Percentiles rank a stretch among this genome's conserved stretches.
Evolutionary conservation across 2,797 vertebrate species (phyloP).

Genomic region (Nothura maculosa): DNA sequence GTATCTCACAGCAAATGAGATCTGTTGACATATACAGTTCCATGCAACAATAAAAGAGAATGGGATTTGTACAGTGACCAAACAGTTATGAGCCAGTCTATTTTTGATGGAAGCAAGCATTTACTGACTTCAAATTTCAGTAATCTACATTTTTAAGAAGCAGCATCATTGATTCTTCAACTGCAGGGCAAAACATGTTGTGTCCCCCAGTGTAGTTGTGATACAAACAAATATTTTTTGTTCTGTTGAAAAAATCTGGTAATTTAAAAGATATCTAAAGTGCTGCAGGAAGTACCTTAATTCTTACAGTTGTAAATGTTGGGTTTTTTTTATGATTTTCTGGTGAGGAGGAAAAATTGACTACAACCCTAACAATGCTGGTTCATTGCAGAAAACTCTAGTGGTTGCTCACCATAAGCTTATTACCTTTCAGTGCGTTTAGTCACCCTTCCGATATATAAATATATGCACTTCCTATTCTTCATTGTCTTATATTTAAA

Average conservation of each 20-base stretch:
- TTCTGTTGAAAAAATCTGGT: background rate
- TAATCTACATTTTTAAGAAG: background rate
- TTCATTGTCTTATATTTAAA: background rate
- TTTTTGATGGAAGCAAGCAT: background rate
- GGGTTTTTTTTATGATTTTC: background rate
- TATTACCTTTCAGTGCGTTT: background rate
- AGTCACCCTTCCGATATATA: background rate
- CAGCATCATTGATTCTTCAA: background rate
- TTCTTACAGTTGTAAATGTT: background rate
- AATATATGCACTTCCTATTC: background rate
- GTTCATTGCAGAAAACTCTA: background rate
- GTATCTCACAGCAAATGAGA: background rate
- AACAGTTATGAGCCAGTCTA: background rate
- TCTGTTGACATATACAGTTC: background rate
- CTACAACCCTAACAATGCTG: background rate
- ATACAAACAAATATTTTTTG: background rate
- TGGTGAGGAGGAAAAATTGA: background rate
- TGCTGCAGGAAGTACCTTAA: background rate
- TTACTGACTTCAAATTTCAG: background rate
- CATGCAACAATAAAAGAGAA: background rate
- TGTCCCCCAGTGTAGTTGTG: background rate
- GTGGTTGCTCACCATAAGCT: background rate
- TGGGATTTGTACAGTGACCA: background rate
- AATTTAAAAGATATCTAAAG: background rate
- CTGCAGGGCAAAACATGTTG: background rate